Evolutionary conservation across 2,888 invertebrate genomes (phyloP).

Genomic region (Coenonympha arcania): DNA sequence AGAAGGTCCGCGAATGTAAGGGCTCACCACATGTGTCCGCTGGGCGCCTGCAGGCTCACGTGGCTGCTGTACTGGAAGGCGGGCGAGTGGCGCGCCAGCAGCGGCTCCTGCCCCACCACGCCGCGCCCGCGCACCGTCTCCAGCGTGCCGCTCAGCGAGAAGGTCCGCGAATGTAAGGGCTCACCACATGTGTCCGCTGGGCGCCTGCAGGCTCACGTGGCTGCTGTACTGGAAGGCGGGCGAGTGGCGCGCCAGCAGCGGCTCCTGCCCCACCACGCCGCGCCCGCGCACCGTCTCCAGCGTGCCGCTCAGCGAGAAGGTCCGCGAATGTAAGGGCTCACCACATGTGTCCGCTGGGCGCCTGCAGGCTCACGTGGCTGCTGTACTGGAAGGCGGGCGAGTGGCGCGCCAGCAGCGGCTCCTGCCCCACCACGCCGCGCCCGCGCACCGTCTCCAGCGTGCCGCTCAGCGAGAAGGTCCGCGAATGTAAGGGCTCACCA

Average conservation of each 20-base stretch:
- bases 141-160: too few species aligned
- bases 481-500: slow-evolving; percentile 87
- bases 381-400: slow-evolving; percentile 98
- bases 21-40: slow-evolving; percentile 96
- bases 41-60: too few species aligned
- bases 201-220: slow-evolving; percentile 96
- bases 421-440: too few species aligned
- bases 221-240: slow-evolving; percentile 99
- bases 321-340: too few species aligned
- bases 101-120: too few species aligned
- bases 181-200: slow-evolving; percentile 98
- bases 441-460: slow-evolving; percentile 97
- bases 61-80: slow-evolving; percentile 99
- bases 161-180: too few species aligned
- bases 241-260: slow-evolving; percentile 86
- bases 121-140: not conserved
- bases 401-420: slow-evolving; percentile 89
- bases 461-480: slow-evolving; percentile 94
- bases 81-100: slow-evolving; percentile 87
- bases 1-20: too few species aligned
- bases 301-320: too few species aligned
- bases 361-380: slow-evolving; percentile 96
- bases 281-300: too few species aligned
- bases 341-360: slow-evolving; percentile 99
- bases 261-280: too few species aligned